Base-by-base conservation (phyloP, 2,113 vertebrate species). In the Felis chaus region DNA sequence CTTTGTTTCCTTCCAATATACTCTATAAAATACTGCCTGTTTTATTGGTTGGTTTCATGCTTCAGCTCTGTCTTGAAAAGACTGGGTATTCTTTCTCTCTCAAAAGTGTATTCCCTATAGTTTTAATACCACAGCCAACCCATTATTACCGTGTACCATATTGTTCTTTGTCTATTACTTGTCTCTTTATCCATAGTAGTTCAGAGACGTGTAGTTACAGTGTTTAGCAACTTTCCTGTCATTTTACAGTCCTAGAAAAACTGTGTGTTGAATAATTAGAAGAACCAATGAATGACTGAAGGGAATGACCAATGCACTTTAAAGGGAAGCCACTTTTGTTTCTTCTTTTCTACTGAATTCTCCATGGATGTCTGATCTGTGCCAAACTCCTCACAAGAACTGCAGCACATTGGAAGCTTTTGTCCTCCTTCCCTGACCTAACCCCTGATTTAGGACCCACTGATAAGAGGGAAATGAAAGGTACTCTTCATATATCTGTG, bases 201-300 rank as follows among this genome's bases (percentile, higher is more conserved):
- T 92, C 9, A 85, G 15, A 53, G 2, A 57, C 3, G 29, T 63
- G 5, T 45, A 82, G 85, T 89, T 68, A 2, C 15, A 69, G 8
- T 83, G 27, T 11, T 33, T 79, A 82, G 14, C 6, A 68, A 63
- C 6, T 31, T 94, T 50, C 29, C 33, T 78, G 10, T 84, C 39
- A 41, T 4, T 89, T 89, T 97, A 15, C 25, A 92, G 21, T 66
- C 55, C 36, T 91, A 85, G 85, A 78, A 73, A 95, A 92, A 25
- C 12, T 36, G 41, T 10, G 55, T 74, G 14, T 63, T 95, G 27
- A 71, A 36, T 57, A 53, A 41, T 68, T 93, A 82, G 36, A 94
- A 97, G 7, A 80, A 84, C 80, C 65, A 86, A 48, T 82, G 19
- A 97, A 69, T 80, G 16, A 81, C 71, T 73, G 36, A 87, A 15